Percentiles rank a stretch among this genome's conserved stretches.
phyloP scores from a whole-genome alignment of 2,113 vertebrate genomes.

The Spermophilus dauricus region DNA sequence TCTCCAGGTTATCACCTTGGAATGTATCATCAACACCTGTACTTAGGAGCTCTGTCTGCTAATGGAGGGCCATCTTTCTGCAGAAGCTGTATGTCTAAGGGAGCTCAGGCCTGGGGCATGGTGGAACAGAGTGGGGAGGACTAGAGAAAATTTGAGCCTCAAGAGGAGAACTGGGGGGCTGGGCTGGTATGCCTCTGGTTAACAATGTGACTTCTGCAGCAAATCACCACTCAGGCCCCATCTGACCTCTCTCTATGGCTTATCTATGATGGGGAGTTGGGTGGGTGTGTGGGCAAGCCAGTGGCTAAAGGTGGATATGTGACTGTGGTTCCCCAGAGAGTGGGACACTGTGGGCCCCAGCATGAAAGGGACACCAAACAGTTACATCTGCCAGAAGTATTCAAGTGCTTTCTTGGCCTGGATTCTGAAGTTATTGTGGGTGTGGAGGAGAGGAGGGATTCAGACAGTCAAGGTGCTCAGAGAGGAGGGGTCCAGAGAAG shows the following conservation, averaged over 20 bases:
- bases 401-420: constrained; percentile 4
- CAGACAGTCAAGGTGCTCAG: no score
- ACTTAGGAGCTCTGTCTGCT: constrained; percentile 54
- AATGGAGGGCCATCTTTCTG: constrained; percentile 84
- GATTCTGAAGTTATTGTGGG: constrained; percentile 35
- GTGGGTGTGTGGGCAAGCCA: background rate
- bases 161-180: background rate
- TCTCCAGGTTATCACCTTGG: constrained; percentile 88
- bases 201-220: background rate
- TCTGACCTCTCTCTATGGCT: background rate
- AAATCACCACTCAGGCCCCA: background rate
- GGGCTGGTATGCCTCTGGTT: background rate
- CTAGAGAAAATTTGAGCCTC: background rate
- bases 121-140: background rate
- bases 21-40: constrained; percentile 64
- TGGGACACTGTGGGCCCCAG: constrained; percentile 42
- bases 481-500: background rate
- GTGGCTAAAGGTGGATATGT: background rate
- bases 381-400: background rate
- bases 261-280: background rate
- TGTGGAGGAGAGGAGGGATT: background rate
- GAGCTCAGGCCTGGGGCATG: background rate
- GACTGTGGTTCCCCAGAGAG: background rate
- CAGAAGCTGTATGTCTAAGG: constrained; percentile 86
- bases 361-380: rapidly evolving